phyloP scores from a whole-genome alignment of 2,113 vertebrate genomes.

The Oreotrochilus melanogaster region DNA sequence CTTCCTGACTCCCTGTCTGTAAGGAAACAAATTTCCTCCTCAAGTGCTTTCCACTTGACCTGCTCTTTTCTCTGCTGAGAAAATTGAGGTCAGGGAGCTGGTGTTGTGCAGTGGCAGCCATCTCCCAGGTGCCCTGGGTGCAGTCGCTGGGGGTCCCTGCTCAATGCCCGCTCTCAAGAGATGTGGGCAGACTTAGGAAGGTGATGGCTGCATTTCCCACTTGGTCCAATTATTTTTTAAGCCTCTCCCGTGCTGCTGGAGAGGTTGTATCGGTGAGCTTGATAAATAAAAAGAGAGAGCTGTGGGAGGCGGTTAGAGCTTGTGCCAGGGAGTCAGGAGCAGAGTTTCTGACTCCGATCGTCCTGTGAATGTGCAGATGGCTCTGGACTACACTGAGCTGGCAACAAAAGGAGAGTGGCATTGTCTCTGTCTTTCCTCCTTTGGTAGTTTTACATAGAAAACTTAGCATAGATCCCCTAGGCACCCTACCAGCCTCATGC shows the following conservation, averaged over 20 bases:
- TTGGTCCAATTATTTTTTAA: constrained; percentile 53
- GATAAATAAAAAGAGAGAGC: background rate
- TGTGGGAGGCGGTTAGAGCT: background rate
- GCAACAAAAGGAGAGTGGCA: background rate
- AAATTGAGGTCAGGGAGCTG: constrained; percentile 72
- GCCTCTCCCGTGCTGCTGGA: background rate
- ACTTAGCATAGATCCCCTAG: fast-evolving
- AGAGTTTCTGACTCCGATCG: background rate
- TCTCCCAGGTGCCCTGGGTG: background rate
- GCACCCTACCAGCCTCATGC: background rate
- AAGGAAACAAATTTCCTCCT: constrained; percentile 73
- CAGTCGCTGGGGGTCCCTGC: background rate
- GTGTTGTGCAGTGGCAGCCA: background rate
- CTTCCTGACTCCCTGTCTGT: constrained; percentile 26
- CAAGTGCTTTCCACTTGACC: constrained; percentile 75
- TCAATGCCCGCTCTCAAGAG: background rate
- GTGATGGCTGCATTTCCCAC: background rate
- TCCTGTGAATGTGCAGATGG: background rate
- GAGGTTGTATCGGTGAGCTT: background rate
- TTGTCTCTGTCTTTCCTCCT: background rate
- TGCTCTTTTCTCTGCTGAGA: constrained; percentile 73
- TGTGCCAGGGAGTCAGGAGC: background rate
- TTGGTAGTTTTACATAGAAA: background rate
- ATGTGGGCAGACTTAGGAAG: background rate
- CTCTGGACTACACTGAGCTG: background rate